Evolutionary conservation across 2,113 vertebrate genomes (phyloP).

Genomic region (Cebidichthys violaceus): DNA sequence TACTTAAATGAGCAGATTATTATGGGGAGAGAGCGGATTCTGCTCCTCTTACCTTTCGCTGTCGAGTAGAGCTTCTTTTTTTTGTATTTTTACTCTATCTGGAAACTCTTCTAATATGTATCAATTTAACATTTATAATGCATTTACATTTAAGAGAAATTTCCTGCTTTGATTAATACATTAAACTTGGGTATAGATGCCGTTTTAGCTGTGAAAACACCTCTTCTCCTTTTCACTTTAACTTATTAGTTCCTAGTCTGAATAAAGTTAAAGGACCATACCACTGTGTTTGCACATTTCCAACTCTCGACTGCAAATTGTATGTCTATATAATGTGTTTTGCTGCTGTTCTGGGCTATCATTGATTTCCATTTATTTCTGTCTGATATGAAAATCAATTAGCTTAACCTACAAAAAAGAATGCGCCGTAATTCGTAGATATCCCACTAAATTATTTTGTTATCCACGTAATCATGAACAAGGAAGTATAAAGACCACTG

Average conservation of each 20-base stretch:
- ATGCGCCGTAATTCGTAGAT: no score
- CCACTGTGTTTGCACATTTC: not conserved
- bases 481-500: not conserved
- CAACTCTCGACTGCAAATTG: not conserved
- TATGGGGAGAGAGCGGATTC: slow-evolving; percentile 20
- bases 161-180: not conserved
- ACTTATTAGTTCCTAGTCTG: not conserved
- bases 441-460: not conserved
- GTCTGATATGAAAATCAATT: not conserved
- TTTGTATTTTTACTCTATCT: slow-evolving; percentile 7
- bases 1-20: slow-evolving; percentile 71
- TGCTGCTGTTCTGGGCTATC: not conserved
- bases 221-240: not conserved
- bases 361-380: not conserved
- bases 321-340: not conserved
- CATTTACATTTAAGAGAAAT: not conserved
- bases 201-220: not conserved
- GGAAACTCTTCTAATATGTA: not conserved
- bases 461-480: not conserved
- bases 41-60: slow-evolving; percentile 26
- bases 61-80: not conserved
- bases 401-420: not conserved
- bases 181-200: not conserved
- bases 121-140: not conserved
- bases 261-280: not conserved